Conservation (phyloP, 2,113 vertebrate genomes). For the Fulica atra region DNA sequence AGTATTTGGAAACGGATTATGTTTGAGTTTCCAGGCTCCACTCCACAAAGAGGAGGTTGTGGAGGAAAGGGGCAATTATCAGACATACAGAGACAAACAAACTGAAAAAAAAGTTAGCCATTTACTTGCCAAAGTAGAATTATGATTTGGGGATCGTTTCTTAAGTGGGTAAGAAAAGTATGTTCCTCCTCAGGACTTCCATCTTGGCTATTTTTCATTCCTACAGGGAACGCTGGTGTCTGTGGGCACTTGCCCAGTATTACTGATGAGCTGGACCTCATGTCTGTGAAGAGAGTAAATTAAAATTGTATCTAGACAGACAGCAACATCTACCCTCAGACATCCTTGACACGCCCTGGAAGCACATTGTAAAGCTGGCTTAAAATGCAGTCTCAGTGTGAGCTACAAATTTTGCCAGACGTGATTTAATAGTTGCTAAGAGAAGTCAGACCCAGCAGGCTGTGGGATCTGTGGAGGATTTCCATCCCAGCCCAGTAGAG, state of each 20-base stretch:
- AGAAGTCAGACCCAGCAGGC: background rate
- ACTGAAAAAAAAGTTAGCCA: background rate
- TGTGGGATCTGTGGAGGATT: background rate
- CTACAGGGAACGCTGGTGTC: background rate
- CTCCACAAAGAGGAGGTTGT: background rate
- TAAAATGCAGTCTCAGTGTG: background rate
- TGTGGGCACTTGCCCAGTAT: accelerated
- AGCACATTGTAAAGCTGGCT: background rate
- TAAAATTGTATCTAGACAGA: background rate
- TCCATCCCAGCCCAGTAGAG: background rate
- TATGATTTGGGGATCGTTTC: background rate
- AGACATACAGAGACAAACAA: background rate
- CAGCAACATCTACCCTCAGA: background rate
- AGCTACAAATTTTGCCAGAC: background rate
- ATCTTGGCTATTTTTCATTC: background rate
- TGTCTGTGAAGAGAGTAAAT: background rate
- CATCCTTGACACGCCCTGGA: background rate
- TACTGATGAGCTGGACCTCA: background rate
- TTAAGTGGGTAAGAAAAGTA: background rate
- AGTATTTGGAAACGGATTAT: background rate
- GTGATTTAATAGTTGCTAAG: background rate
- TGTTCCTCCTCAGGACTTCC: background rate
- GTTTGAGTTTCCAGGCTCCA: background rate
- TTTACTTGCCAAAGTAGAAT: background rate
- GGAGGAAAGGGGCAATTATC: background rate